phyloP scores from a whole-genome alignment of 2,888 invertebrate genomes.

The Himalopsyche japonica region DNA sequence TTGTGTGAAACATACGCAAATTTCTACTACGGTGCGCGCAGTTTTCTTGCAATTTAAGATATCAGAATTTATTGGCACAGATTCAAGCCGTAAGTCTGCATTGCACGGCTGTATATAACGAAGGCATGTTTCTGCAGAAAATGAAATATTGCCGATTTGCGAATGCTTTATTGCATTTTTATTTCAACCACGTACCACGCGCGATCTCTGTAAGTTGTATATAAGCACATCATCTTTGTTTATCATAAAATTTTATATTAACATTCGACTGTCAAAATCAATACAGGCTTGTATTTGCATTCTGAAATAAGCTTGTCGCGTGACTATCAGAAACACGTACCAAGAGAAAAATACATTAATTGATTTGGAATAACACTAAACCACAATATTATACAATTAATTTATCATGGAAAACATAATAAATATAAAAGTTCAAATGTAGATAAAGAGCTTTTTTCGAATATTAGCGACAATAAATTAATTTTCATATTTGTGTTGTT shows the following conservation, averaged over 20 bases:
- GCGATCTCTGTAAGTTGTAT: neutral
- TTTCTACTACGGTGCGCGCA: neutral
- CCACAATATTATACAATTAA: no score
- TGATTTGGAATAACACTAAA: no score
- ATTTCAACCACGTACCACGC: neutral
- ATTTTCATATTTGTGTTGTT: no score
- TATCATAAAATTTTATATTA: neutral
- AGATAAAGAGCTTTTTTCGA: no score
- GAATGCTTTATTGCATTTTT: conserved; percentile 7
- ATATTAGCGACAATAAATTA: no score
- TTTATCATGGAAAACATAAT: no score
- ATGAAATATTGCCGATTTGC: conserved; percentile 12
- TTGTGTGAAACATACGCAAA: neutral
- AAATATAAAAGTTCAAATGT: no score
- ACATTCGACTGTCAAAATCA: no score
- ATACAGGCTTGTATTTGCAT: no score
- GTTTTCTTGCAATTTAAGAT: conserved; percentile 13
- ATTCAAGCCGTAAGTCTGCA: neutral
- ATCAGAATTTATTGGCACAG: conserved; percentile 21
- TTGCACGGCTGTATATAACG: neutral
- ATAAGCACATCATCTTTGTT: neutral
- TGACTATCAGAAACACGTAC: no score
- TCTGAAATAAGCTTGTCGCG: no score
- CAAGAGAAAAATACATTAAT: no score
- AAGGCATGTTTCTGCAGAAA: neutral